Evolutionary conservation across 1,140 invertebrate species (phyloP), one percentile per base, ranked within the genome.

Genomic region (Campodea augens): DNA sequence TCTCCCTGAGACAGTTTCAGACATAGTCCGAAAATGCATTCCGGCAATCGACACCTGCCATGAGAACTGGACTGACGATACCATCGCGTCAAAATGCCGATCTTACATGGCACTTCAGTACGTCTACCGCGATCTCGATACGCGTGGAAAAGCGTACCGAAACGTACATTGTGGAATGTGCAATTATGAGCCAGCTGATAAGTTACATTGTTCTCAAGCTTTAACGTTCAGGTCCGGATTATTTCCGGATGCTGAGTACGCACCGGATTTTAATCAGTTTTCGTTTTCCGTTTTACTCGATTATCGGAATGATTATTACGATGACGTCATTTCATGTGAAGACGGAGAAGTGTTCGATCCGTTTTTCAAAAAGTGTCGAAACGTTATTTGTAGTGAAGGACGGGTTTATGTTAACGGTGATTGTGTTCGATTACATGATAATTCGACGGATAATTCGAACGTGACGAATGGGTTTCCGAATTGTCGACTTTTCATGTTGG

Each of bases 111-210:
- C n/a, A 10, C 10, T 10, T 12, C 3, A 22, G 13, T 42, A 25
- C 10, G 10, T n/a, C 19, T 5, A 23, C 10, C 2, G 10, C 25
- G 22, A 25, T 18, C 3, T 13, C 23, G 4, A 42, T 19, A 13
- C 12, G 21, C 12, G 51, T 4, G 54, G 54, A n/a, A 50, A 53
- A 3, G 56, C 57, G 0, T 74, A 67, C 52, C 57, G 65, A 48
- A 75, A 75, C 49, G 52, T 62, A 0, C 70, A 73, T 49, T 75
- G 73, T 52, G 72, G 71, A 3, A 47, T 65, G 7, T 75, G 73
- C 52, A 70, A 74, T 49, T 52, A 60, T 18, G 63, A 61, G 1
- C 48, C 50, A 2, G 49, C 64, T 24, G 63, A 66, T 45, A 41
- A 60, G 41, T 40, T 66, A 20, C 49, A 49, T 29, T 67, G 69